Conservation (phyloP, 2,113 vertebrate genomes). For the Sorex fumeus region DNA sequence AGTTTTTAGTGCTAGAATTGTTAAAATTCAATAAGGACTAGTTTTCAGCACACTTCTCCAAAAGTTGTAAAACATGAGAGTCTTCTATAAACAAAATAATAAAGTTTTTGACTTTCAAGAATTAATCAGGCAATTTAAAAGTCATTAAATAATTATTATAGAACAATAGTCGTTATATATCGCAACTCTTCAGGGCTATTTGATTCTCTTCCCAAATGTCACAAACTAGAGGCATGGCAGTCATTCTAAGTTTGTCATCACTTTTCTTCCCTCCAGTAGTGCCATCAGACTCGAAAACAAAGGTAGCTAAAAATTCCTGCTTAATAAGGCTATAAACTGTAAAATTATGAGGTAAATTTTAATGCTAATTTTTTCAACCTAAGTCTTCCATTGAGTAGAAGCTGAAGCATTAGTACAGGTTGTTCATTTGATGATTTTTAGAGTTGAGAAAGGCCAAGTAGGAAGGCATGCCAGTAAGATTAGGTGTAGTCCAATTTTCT, state of each 20-base stretch:
- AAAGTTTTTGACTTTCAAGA: too few relatives aligned
- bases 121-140: too few relatives aligned
- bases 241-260: not conserved
- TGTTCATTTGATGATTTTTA: not conserved
- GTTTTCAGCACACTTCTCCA: rapidly evolving
- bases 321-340: not conserved
- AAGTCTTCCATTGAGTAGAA: not conserved
- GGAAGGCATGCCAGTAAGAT: not conserved
- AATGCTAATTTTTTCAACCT: not conserved
- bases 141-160: too few relatives aligned
- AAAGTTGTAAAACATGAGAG: not conserved
- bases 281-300: not conserved
- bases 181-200: not conserved
- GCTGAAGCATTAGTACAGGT: not conserved
- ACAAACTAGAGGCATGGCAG: rapidly evolving
- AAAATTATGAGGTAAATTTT: not conserved
- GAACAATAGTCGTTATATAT: too few relatives aligned
- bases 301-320: not conserved
- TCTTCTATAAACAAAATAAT: not conserved
- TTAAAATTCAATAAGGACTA: not conserved
- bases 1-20: too few relatives aligned
- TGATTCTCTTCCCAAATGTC: not conserved
- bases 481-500: too few relatives aligned
- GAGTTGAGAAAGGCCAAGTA: not conserved
- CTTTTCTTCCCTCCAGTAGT: not conserved